Base-by-base conservation (phyloP, 2,113 vertebrate genomes). In the Semnornis frantzii region DNA sequence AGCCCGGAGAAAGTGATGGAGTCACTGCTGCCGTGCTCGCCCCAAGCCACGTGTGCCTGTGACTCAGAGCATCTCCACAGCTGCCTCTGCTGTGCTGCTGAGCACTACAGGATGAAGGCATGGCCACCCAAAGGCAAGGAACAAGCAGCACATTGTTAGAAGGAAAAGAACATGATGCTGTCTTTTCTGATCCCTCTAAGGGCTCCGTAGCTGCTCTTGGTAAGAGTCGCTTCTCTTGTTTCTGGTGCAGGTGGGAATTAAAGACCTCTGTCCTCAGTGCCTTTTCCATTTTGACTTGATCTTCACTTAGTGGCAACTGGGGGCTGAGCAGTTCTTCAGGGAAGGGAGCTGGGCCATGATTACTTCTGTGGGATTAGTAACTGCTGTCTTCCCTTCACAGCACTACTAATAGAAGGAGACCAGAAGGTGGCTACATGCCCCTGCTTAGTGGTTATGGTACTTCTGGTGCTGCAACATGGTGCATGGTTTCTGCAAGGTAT, bases 1-100 rank as follows among this genome's bases (percentile, higher is more conserved):
- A 93, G 63, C 69, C 68, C 75, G 66, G 65, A 64, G 81, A 87
- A 68, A 92, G 46, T 79, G 44, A 76, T 71, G 76, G 24, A 71
- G 33, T 94, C 84, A 94, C 81, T 82, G 95, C 72, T 94, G 89
- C 55, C 75, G 91, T 82, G 30, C 64, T 69, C 85, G 78, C 20
- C 39, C 30, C 13, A 59, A 95, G 78, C 91, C 94, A 96, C 34
- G 14, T 89, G 97, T 44, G 82, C 55, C 82, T 93, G 55, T 94
- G 93, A 96, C 80, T 96, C 82, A 95, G 87, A 85, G 89, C 2
- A 23, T 74, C 86, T 94, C 76, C 94, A 94, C 87, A 94, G 92
- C 89, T 92, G 85, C 27, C 28, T 93, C 57, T 81, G 90, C 89
- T 96, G 89, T 95, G 92, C 77, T 82, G 42, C 28, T 75, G 82